phyloP scores from a whole-genome alignment of 2,113 vertebrate species.

The Indri indri region DNA sequence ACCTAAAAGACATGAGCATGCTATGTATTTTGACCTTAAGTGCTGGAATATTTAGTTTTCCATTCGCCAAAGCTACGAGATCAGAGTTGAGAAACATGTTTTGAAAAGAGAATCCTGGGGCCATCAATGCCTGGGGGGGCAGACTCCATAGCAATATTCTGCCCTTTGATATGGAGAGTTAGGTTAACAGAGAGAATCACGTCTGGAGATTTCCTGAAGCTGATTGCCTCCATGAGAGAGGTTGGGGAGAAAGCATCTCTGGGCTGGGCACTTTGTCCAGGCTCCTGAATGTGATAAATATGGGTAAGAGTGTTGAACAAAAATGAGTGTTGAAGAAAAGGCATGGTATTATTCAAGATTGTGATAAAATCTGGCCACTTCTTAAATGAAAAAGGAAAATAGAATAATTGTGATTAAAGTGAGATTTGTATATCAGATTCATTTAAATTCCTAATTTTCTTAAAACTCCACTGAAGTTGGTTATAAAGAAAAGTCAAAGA shows the following conservation, averaged over 20 bases:
- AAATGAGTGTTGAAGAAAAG: not conserved
- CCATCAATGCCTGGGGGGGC: rapidly evolving
- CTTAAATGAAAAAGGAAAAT: not conserved
- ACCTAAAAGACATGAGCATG: too few species aligned
- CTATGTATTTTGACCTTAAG: not conserved
- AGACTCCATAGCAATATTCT: rapidly evolving
- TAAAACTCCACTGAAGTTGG: not conserved
- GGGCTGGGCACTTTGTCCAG: not conserved
- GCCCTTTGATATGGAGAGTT: too few species aligned
- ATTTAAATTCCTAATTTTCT: constrained; percentile 16
- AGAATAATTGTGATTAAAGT: not conserved
- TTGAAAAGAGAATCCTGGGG: not conserved
- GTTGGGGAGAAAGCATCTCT: not conserved
- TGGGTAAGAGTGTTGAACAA: not conserved
- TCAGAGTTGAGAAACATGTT: not conserved
- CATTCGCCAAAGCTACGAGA: not conserved
- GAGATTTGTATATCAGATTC: not conserved
- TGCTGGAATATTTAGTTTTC: not conserved
- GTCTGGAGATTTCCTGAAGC: not conserved
- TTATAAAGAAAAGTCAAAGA: not conserved
- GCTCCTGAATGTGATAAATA: not conserved
- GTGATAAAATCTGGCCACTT: not conserved
- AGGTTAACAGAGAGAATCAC: not conserved
- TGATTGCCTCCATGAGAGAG: not conserved
- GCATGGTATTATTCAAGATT: not conserved